Evolutionary conservation across 2,113 vertebrate species (phyloP).

Genomic region (Bothrops jararaca): DNA sequence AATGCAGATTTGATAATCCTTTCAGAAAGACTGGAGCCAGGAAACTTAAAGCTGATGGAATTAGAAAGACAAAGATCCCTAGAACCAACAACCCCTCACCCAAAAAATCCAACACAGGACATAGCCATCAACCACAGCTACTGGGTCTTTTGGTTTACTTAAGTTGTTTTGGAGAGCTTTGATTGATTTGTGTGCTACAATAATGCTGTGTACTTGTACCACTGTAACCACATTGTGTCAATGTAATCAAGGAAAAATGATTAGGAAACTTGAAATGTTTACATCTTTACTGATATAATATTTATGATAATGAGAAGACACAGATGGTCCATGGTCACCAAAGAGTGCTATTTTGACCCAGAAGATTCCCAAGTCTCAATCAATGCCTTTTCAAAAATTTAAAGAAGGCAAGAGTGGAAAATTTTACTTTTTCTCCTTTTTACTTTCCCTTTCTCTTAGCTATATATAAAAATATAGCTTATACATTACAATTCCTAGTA

Average conservation of each 20-base stretch:
- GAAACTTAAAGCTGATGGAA: no score
- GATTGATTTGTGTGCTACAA: not conserved
- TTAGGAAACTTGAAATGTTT: not conserved
- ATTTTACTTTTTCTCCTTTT: not conserved
- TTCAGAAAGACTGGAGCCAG: no score
- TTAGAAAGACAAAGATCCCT: no score
- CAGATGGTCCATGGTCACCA: not conserved
- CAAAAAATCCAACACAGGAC: no score
- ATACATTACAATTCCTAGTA: slow-evolving; percentile 38
- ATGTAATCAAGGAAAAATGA: slow-evolving; percentile 1
- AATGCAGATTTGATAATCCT: no score
- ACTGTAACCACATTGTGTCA: not conserved
- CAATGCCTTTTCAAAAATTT: not conserved
- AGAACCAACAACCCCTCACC: no score
- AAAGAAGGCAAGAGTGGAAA: no score
- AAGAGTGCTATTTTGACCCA: not conserved
- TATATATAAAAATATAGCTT: not conserved
- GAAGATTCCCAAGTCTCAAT: not conserved
- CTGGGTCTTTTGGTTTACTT: not conserved
- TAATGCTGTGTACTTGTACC: not conserved
- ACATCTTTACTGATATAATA: not conserved
- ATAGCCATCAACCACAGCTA: no score
- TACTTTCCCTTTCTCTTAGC: not conserved
- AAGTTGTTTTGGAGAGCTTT: not conserved
- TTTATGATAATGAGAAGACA: not conserved